These are phyloP conservation scores for Hemiscyllium ocellatum DNA, from an alignment of 2,113 vertebrate genomes.

Conservation along the genomic window DNA sequence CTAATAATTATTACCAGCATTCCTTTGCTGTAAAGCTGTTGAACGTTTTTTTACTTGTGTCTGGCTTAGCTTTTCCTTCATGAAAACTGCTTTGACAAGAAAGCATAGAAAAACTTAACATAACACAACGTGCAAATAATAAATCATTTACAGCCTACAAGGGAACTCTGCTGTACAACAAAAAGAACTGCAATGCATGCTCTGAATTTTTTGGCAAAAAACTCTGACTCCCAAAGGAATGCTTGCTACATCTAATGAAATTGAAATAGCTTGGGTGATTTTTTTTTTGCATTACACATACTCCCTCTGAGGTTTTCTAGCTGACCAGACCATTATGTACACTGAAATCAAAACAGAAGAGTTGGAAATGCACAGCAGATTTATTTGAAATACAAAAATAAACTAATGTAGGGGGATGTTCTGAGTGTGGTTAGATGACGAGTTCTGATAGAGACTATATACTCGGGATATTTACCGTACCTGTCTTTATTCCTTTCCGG, in stretches of 20 bases:
- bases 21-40: not conserved
- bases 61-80: not conserved
- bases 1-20: constrained; percentile 17
- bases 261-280: constrained; percentile 42
- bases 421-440: constrained; percentile 52
- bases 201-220: constrained; percentile 23
- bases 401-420: constrained; percentile 47
- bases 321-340: constrained; percentile 52
- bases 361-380: not conserved
- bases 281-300: constrained; percentile 39
- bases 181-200: not conserved
- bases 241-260: constrained; percentile 40
- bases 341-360: constrained; percentile 55
- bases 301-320: constrained; percentile 32
- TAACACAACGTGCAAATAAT: constrained; percentile 48
- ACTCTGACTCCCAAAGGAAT: constrained; percentile 14
- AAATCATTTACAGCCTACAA: constrained; percentile 56
- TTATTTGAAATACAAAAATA: not conserved
- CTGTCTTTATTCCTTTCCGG: constrained; percentile 42
- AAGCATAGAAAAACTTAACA: constrained; percentile 43
- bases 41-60: not conserved
- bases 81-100: not conserved
- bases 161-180: constrained; percentile 42
- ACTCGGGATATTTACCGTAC: not conserved
- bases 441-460: not conserved